A percentile compares a stretch with the other conserved stretches of the same genome.
Evolutionary conservation across 1,140 invertebrate genomes (phyloP).

Genomic region (Drosophila sproati): DNA sequence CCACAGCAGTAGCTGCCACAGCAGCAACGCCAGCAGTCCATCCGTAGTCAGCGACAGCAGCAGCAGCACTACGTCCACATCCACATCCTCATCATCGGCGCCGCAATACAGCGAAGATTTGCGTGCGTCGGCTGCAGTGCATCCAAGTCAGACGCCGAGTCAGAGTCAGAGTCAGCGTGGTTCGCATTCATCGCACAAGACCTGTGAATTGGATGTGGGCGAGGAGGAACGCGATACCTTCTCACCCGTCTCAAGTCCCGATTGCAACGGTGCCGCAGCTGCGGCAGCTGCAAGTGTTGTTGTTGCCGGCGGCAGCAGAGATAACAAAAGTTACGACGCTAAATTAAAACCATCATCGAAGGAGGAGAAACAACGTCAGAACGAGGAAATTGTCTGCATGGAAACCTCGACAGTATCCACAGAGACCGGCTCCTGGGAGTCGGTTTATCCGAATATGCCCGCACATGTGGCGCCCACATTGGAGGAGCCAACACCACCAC

Average conservation of each 20-base stretch:
- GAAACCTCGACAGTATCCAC: conserved; percentile 87
- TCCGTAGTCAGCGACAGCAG: conserved; percentile 36
- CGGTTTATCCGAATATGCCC: conserved; percentile 84
- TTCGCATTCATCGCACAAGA: conserved; percentile 68
- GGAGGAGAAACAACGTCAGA: conserved; percentile 89
- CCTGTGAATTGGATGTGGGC: conserved; percentile 75
- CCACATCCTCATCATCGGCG: conserved; percentile 63
- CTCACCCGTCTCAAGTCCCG: conserved; percentile 70
- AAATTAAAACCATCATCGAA: conserved; percentile 85
- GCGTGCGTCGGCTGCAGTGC: conserved; percentile 42
- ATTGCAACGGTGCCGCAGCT: conserved; percentile 50
- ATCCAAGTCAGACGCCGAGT: conserved; percentile 10
- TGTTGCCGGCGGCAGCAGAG: conserved; percentile 13
- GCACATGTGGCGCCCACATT: conserved; percentile 1
- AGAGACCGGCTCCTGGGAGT: conserved; percentile 87
- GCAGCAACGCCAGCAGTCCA: conserved; percentile 52
- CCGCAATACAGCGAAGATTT: conserved; percentile 81
- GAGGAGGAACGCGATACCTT: conserved; percentile 80
- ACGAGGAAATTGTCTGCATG: conserved; percentile 88
- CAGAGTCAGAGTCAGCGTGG: conserved; percentile 32
- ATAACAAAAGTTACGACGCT: conserved; percentile 60
- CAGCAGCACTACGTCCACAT: not conserved
- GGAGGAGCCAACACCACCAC: not conserved
- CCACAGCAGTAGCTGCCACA: conserved; percentile 26
- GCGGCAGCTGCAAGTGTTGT: conserved; percentile 16